Conservation (phyloP, 2,888 invertebrate genomes). For the Drymonia ruficornis region DNA sequence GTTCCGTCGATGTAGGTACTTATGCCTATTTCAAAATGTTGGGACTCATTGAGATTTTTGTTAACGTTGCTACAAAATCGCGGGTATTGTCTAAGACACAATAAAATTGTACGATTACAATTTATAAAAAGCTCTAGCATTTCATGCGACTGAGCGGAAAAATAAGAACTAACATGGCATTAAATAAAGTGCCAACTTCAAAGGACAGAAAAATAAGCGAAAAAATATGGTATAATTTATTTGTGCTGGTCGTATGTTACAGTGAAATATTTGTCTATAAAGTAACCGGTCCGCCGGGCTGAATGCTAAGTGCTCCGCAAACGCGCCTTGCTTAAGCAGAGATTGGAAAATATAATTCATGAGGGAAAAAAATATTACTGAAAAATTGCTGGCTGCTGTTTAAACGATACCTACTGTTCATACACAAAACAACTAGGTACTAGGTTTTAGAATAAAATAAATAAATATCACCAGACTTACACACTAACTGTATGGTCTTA, state of each 20-base stretch:
- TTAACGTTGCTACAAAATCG: too few relatives aligned
- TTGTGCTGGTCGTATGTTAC: constrained; percentile 56
- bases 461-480: too few relatives aligned
- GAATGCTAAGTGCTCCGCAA: constrained; percentile 65
- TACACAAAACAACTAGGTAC: too few relatives aligned
- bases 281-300: constrained; percentile 53
- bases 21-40: too few relatives aligned
- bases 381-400: too few relatives aligned
- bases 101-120: too few relatives aligned
- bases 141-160: constrained; percentile 8
- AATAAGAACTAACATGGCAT: constrained; percentile 37
- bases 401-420: too few relatives aligned
- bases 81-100: too few relatives aligned
- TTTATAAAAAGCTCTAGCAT: not conserved
- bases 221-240: constrained; percentile 52
- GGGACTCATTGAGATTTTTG: too few relatives aligned
- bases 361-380: constrained; percentile 13
- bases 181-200: constrained; percentile 56
- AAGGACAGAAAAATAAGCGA: constrained; percentile 43
- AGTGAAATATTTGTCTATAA: constrained; percentile 69
- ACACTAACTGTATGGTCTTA: too few relatives aligned
- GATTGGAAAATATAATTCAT: constrained; percentile 49
- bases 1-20: too few relatives aligned
- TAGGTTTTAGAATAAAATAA: too few relatives aligned
- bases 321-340: constrained; percentile 48